Conservation (phyloP, 2,888 invertebrate genomes). For the Metalampra italica region DNA sequence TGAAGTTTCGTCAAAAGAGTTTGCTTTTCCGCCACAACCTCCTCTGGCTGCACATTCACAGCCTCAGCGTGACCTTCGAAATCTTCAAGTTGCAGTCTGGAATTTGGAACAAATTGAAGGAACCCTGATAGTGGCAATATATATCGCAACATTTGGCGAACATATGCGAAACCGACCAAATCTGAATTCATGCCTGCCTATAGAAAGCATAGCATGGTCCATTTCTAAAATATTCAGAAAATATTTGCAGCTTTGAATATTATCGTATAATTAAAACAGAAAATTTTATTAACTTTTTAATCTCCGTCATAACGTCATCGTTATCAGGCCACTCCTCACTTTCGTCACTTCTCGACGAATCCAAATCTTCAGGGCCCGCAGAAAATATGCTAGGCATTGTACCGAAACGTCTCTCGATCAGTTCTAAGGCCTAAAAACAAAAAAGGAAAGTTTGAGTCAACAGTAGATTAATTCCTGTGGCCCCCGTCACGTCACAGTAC, state of each 20-base stretch:
- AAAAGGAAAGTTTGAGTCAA: not conserved
- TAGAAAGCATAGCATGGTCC: no score
- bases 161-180: no score
- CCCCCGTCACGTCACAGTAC: no score
- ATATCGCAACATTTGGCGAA: no score
- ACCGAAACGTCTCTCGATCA: constrained; percentile 88
- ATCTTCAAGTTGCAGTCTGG: constrained; percentile 58
- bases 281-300: constrained; percentile 63
- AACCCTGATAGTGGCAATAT: not conserved
- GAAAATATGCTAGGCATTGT: constrained; percentile 81
- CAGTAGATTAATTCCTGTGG: no score
- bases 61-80: constrained; percentile 40
- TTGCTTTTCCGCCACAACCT: constrained; percentile 64
- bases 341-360: constrained; percentile 50
- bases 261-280: no score
- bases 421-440: constrained; percentile 85
- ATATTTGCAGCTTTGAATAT: no score
- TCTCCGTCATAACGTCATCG: constrained; percentile 80
- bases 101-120: constrained; percentile 5
- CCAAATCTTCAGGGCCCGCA: constrained; percentile 57
- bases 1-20: constrained; percentile 59
- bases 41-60: constrained; percentile 50
- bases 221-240: no score
- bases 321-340: constrained; percentile 62
- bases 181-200: no score